Evolutionary conservation across 1,140 invertebrate species (phyloP), one percentile per base, ranked within the genome.

Genomic region (Drosophila serrata): DNA sequence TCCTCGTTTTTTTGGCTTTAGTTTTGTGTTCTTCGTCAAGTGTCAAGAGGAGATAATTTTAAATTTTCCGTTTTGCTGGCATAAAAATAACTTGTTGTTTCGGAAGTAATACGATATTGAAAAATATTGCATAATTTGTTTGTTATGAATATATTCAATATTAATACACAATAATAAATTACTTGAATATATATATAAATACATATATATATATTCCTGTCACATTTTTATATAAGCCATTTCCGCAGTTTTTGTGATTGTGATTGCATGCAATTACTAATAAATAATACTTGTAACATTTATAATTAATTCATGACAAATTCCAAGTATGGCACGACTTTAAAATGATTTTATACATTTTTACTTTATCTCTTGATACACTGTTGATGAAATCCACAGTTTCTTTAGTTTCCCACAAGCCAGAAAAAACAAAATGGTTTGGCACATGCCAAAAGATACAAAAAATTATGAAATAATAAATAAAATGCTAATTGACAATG

Each of bases 401-500:
- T n/a, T 56, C 27, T 24, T 8, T 37, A 49, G 33, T 27, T 56
- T 75, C 45, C 29, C n/a, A 43, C 17, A 40, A 61, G 43, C 13
- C 12, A 12, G 37, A 37, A 46, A 37, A 37, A 69, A 51, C n/a
- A n/a, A n/a, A 40, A 24, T 24, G 37, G 29, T 31, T 63, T 69
- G 51, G 17, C 59, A 64, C 67, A 77, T 65, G 57, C 53, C 58
- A 60, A 67, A 40, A 40, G 19, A 59, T 24, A 24, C 24, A 81
- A 75, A 33, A 59, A 49, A 60, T 79, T 75, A 81, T 70, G 53
- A 65, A 43, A 65, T 65, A 63, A 85, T 81, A 86, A 72, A 82
- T 61, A 76, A 65, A 76, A 56, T 60, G 59, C 75, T 87, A 87
- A 87, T 87, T 87, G 79, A 35, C 43, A 82, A 76, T 13, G 42